These are phyloP conservation scores for Pygathrix nemaeus DNA, from an alignment of 2,113 vertebrate genomes.

Conservation along the genomic window DNA sequence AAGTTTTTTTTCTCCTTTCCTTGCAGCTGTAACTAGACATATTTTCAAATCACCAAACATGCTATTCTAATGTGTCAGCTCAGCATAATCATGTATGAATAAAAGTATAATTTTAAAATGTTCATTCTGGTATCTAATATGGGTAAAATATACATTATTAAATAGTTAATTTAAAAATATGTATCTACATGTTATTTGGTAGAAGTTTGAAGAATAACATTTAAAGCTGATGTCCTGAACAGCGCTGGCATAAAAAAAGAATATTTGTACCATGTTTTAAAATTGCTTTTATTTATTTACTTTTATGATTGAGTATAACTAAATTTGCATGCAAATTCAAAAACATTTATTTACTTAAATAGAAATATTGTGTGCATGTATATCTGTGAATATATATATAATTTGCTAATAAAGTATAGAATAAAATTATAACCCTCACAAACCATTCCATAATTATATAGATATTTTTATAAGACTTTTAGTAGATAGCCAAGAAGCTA, in stretches of 20 bases:
- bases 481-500: background rate
- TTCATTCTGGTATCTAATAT: background rate
- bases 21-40: slow-evolving; percentile 24
- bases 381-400: background rate
- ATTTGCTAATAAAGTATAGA: background rate
- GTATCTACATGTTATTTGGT: background rate
- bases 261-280: background rate
- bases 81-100: slow-evolving; percentile 9
- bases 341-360: background rate
- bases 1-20: slow-evolving; percentile 52
- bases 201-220: background rate
- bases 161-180: background rate
- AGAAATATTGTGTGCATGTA: background rate
- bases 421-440: background rate
- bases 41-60: slow-evolving; percentile 54
- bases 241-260: background rate
- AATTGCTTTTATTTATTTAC: background rate
- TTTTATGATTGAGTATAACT: background rate
- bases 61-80: background rate
- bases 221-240: background rate
- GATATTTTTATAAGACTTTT: background rate
- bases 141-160: background rate
- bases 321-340: background rate
- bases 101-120: background rate
- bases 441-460: background rate